Evolutionary conservation across 2,888 invertebrate species (phyloP).

Genomic region (Kryphioiulus occultus): DNA sequence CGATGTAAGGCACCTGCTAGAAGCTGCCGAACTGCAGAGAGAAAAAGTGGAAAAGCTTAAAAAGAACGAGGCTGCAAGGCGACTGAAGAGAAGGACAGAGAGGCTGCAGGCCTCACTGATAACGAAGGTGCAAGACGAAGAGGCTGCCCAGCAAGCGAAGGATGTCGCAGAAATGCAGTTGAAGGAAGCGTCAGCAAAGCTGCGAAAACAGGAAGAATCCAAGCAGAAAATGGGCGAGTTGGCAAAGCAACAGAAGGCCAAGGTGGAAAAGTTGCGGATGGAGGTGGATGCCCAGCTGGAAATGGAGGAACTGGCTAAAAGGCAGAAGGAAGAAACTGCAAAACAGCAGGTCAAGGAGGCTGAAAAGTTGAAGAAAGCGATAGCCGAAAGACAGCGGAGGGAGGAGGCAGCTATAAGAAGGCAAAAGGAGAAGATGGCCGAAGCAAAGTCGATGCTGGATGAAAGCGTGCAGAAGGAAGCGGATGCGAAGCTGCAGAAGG

Average conservation of each 20-base stretch:
- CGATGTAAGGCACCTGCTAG: too few relatives aligned
- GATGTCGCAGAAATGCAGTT: neutral
- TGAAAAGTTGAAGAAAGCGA: neutral
- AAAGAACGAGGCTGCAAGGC: too few relatives aligned
- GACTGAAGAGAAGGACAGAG: too few relatives aligned
- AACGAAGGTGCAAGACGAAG: neutral
- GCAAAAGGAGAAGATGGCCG: neutral
- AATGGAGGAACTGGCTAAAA: neutral
- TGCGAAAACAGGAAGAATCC: neutral
- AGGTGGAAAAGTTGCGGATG: neutral
- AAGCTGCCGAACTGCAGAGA: too few relatives aligned
- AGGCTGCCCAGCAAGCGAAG: neutral
- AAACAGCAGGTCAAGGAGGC: neutral
- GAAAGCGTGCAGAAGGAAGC: neutral
- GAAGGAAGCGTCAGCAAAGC: neutral
- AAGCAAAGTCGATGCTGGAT: neutral
- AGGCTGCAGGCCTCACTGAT: too few relatives aligned
- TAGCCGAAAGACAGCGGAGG: neutral
- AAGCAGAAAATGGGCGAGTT: neutral
- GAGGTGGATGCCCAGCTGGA: neutral
- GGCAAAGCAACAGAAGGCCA: neutral
- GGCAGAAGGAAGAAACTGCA: neutral
- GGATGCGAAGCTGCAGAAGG: too few relatives aligned
- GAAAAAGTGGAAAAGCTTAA: too few relatives aligned
- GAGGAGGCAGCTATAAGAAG: neutral